Percentiles rank a stretch among this genome's conserved stretches.
phyloP scores from a whole-genome alignment of 2,113 vertebrate species.

The Trematocara nigrifrons region DNA sequence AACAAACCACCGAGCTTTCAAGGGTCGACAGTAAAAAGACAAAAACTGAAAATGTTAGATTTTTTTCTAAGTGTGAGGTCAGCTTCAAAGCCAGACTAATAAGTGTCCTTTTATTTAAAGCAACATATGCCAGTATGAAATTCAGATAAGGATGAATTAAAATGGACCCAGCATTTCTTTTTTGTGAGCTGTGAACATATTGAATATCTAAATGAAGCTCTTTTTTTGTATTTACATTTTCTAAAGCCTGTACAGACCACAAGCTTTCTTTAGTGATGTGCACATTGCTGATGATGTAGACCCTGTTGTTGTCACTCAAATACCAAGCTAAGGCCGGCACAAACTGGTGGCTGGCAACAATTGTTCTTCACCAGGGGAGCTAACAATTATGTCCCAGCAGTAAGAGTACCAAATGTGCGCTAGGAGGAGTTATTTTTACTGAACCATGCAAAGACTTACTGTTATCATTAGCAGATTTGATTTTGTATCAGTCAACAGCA shows the following conservation, averaged over 20 bases:
- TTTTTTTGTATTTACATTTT: background rate
- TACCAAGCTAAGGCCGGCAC: background rate
- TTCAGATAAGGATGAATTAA: background rate
- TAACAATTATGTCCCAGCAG: background rate
- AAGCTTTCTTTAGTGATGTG: background rate
- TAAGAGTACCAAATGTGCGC: background rate
- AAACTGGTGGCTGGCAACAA: background rate
- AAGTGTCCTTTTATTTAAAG: background rate
- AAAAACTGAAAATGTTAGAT: background rate
- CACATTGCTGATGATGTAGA: background rate
- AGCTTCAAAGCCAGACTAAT: background rate
- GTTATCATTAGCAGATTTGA: background rate
- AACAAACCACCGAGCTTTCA: constrained; percentile 1
- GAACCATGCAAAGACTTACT: background rate
- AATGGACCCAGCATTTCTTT: background rate
- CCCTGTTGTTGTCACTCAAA: background rate
- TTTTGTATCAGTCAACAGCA: background rate
- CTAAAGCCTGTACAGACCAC: background rate
- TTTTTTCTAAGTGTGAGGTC: background rate
- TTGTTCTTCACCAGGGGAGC: background rate
- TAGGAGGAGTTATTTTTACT: background rate
- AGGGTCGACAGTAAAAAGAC: background rate
- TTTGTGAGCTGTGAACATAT: background rate
- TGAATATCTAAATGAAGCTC: background rate
- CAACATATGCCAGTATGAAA: background rate